Evolutionary conservation across 2,888 invertebrate genomes (phyloP).

Genomic region (Mythimna loreyi): DNA sequence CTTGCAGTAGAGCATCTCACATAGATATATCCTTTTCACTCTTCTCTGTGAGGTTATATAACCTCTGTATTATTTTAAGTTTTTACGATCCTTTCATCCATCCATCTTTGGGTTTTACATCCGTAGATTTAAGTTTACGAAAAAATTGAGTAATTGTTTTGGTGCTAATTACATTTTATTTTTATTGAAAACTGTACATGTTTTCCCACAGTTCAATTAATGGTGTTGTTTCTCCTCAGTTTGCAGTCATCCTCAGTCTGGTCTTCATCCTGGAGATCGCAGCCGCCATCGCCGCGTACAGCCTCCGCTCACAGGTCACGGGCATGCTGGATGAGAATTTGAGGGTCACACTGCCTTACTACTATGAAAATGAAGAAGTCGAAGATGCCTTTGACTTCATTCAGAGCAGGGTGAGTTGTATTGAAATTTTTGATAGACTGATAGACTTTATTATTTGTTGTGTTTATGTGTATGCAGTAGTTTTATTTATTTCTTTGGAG

Average conservation of each 20-base stretch:
- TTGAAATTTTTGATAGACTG: background rate
- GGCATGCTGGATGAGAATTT: constrained; percentile 91
- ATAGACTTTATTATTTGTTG: background rate
- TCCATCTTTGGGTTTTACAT: no score
- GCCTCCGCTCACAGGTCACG: constrained; percentile 92
- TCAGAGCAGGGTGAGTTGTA: constrained; percentile 93
- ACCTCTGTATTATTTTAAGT: no score
- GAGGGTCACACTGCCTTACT: constrained; percentile 91
- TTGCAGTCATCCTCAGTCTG: constrained; percentile 94
- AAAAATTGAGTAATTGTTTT: no score
- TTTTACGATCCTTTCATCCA: no score
- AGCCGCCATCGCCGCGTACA: constrained; percentile 95
- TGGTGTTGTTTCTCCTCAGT: constrained; percentile 88
- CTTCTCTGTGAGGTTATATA: no score
- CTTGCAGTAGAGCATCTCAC: no score
- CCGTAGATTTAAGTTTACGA: no score
- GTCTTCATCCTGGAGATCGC: constrained; percentile 95
- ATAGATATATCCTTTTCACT: no score
- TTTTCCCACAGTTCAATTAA: background rate
- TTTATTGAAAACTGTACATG: background rate
- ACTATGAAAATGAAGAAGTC: constrained; percentile 91
- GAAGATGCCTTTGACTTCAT: constrained; percentile 94
- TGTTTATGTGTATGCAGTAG: no score
- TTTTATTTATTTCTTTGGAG: no score
- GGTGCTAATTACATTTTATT: no score